Evolutionary conservation across 92 coral and sea anemone species (phyloP).

Genomic region (Zoanthus gigantus): DNA sequence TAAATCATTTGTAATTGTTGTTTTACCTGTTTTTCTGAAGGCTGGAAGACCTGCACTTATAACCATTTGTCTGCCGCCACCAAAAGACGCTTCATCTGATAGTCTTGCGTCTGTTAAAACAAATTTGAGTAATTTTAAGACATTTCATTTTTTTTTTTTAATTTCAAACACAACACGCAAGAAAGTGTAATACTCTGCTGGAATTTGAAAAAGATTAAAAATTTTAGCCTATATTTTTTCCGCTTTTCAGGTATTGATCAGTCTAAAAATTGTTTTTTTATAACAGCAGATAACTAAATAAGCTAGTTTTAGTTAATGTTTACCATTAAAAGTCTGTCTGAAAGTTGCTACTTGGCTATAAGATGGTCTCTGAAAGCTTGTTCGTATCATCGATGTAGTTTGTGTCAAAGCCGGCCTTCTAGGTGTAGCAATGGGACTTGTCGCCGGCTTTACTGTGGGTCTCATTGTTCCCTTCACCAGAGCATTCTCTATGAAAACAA

Average conservation of each 20-base stretch:
- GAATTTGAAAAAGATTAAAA: background rate
- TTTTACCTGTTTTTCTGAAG: conserved; percentile 24
- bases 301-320: background rate
- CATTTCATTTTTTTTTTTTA: background rate
- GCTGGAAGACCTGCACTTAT: background rate
- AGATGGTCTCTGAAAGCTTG: conserved; percentile 2
- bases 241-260: background rate
- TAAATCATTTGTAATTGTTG: too few relatives aligned
- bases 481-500: background rate
- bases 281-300: background rate
- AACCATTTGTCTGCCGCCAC: background rate
- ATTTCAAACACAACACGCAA: background rate
- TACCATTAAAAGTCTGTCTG: background rate
- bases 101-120: background rate
- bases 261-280: background rate
- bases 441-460: background rate
- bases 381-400: background rate
- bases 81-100: background rate
- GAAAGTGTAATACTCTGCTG: too few relatives aligned
- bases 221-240: background rate
- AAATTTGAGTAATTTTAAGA: background rate
- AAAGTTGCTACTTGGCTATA: conserved; percentile 20
- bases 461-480: background rate
- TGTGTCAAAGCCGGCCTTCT: conserved; percentile 2
- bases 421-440: conserved; percentile 33